Evolutionary conservation across 1,140 invertebrate genomes (phyloP).

Genomic region (Apocrypta bakeri): DNA sequence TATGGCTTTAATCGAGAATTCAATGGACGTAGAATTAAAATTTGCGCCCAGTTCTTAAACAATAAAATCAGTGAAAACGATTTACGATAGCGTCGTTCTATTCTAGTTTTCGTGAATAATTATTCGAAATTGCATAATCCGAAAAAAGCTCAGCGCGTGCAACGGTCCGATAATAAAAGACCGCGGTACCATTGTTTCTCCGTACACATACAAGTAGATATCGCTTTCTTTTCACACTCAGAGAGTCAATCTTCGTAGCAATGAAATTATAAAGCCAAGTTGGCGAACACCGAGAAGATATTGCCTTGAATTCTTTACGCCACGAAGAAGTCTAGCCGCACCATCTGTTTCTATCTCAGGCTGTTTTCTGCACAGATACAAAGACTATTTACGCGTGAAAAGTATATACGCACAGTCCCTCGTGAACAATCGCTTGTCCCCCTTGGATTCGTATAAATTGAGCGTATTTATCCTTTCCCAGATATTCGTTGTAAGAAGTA

Average conservation of each 20-base stretch:
- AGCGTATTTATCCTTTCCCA: slow-evolving; percentile 11
- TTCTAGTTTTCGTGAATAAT: background rate
- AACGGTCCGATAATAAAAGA: slow-evolving; percentile 26
- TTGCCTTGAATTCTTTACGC: background rate
- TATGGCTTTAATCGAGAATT: no score
- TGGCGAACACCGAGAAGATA: background rate
- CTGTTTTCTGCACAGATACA: no score
- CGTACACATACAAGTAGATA: background rate
- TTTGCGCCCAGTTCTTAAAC: no score
- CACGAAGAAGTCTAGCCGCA: no score
- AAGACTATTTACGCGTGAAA: background rate
- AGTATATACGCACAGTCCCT: background rate
- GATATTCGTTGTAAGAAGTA: background rate
- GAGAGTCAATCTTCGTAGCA: background rate
- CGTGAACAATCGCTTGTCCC: background rate
- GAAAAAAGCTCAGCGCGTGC: slow-evolving; percentile 8
- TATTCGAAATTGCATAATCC: slow-evolving; percentile 21
- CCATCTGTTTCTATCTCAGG: no score
- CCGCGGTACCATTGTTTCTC: background rate
- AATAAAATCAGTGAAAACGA: no score
- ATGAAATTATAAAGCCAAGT: background rate
- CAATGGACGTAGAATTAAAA: no score
- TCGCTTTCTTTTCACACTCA: background rate
- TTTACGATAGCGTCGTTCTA: no score
- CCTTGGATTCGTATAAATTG: background rate